These are phyloP conservation scores for Syrrhaptes paradoxus DNA, from an alignment of 2,113 vertebrate genomes.

Conservation along the genomic window DNA sequence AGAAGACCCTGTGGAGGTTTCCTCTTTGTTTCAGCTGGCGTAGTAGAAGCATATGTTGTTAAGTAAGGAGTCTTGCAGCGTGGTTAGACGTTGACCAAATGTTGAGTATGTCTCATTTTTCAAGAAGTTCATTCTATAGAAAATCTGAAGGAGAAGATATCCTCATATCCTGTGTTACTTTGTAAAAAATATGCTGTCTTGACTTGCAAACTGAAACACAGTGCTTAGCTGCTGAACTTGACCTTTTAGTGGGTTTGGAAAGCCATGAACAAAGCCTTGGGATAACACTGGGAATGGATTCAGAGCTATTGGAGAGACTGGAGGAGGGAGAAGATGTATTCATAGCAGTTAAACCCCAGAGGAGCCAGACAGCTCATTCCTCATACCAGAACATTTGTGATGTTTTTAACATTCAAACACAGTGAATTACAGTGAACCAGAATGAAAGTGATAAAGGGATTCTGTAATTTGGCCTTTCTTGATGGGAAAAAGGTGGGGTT, in stretches of 20 bases:
- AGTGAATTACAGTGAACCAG: neutral
- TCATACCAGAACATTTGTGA: neutral
- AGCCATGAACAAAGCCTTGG: neutral
- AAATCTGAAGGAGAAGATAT: neutral
- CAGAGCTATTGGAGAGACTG: neutral
- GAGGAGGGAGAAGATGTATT: neutral
- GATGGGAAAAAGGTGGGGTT: neutral
- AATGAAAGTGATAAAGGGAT: neutral
- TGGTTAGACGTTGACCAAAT: neutral
- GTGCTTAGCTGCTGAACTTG: neutral
- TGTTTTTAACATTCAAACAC: neutral
- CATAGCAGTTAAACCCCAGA: neutral
- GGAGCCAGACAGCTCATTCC: neutral
- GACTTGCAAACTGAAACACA: neutral
- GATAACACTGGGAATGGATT: neutral
- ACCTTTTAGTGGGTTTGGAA: constrained; percentile 5
- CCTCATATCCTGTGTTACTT: neutral
- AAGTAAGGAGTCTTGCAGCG: neutral
- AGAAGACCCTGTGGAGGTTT: neutral
- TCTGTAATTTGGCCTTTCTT: neutral
- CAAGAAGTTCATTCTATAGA: neutral
- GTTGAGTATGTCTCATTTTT: neutral
- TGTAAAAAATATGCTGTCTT: neutral
- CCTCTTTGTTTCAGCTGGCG: neutral
- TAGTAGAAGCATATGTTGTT: neutral